These are phyloP conservation scores for Ctenicera cuprea DNA, from an alignment of 2,888 invertebrate species.

Conservation along the genomic window DNA sequence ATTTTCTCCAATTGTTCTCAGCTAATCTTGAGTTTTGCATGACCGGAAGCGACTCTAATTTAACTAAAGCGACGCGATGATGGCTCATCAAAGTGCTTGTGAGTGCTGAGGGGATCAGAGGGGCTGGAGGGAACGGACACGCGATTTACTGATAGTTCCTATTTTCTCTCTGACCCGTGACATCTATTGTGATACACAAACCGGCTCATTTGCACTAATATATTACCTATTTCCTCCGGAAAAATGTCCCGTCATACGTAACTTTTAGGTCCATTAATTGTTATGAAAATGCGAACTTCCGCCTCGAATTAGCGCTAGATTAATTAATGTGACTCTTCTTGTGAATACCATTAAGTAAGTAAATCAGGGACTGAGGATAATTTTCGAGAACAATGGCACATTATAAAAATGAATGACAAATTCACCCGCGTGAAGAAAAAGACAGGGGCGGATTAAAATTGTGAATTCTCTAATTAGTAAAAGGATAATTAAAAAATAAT, in stretches of 20 bases:
- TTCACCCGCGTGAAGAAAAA: slow-evolving; percentile 28
- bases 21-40: slow-evolving; percentile 42
- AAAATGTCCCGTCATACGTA: slow-evolving; percentile 43
- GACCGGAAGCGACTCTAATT: slow-evolving; percentile 46
- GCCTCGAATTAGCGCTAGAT: slow-evolving; percentile 19
- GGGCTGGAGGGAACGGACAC: neutral
- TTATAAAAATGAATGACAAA: slow-evolving; percentile 27
- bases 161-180: slow-evolving; percentile 37
- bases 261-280: slow-evolving; percentile 43
- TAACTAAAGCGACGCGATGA: slow-evolving; percentile 45
- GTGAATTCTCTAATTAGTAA: too few relatives aligned
- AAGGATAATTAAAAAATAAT: too few relatives aligned
- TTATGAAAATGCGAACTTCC: slow-evolving; percentile 42
- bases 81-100: slow-evolving; percentile 34
- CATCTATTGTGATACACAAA: slow-evolving; percentile 36
- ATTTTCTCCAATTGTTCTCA: slow-evolving; percentile 30
- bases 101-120: slow-evolving; percentile 11
- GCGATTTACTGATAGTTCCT: slow-evolving; percentile 36
- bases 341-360: slow-evolving; percentile 12
- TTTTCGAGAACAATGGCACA: slow-evolving; percentile 44
- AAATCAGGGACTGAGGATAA: slow-evolving; percentile 15
- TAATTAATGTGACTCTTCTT: slow-evolving; percentile 25
- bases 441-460: neutral
- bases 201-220: slow-evolving; percentile 51
- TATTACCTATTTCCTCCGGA: slow-evolving; percentile 53